Base-by-base conservation (phyloP, 2,113 vertebrate genomes). In the Pomatostomus ruficeps region DNA sequence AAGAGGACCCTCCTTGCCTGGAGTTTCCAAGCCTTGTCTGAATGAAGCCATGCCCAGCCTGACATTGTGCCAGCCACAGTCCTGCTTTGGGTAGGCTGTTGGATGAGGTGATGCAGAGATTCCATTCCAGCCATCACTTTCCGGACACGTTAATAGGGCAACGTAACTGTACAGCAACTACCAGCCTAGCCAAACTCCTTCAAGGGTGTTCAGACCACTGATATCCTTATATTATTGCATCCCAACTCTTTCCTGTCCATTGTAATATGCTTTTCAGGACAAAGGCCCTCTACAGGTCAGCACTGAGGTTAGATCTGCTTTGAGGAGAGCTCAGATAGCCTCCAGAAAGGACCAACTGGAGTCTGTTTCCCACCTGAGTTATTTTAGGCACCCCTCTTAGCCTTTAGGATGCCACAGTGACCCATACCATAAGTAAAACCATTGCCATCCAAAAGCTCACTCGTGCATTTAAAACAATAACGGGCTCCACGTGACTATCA, bases 401-500 rank as follows among this genome's bases (percentile, higher is more conserved):
- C 36, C 24, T 54, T 62, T 55, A 54, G 67, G 49, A 48, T 70
- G 45, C 29, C 59, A 31, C 21, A 15, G 54, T 67, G 66, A 54
- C 9, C n/a, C 2, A 0, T 28, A 19, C 42, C 12, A 0, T 40
- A 24, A 31, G 23, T 76, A 52, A 92, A 95, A 40, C 23, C 33
- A 24, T 36, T 2, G 0, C 38, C 1, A 10, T 45, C 46, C 70
- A 46, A 79, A 79, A 93, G 55, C 24, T 86, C 1, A 0, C 43
- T 80, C 67, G 33, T 5, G 0, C 24, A n/a, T 85, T 88, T 81
- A 67, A 81, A 74, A 55, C 16, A 73, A 31, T 11, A 10, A 73
- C 65, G 18, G 36, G 33, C 49, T 85, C 49, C 33, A 26, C 0
- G 0, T 65, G 45, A 43, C 17, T 61, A 9, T 31, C 29, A 12